Conservation (phyloP, 1,140 invertebrate genomes). For the Drepana arcuata region DNA sequence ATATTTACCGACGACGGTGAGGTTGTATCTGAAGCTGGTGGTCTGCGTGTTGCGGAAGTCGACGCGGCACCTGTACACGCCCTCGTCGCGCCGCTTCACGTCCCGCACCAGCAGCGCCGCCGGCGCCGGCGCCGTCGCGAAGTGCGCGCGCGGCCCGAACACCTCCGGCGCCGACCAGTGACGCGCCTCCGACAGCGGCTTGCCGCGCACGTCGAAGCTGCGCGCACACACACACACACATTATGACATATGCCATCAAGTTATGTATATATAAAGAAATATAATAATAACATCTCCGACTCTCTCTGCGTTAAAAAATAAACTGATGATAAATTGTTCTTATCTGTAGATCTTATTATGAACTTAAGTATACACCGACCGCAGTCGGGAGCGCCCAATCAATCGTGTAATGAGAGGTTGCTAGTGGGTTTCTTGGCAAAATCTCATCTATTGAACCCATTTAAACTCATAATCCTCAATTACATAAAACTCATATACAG, state of each 20-base stretch:
- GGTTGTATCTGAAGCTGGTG: conserved; percentile 88
- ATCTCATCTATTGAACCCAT: too few species aligned
- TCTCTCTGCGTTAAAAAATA: too few species aligned
- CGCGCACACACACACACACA: conserved; percentile 42
- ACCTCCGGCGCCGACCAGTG: conserved; percentile 85
- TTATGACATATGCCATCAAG: background rate
- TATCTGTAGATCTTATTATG: too few species aligned
- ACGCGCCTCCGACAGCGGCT: conserved; percentile 77
- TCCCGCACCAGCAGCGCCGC: conserved; percentile 82
- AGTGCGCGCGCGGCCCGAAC: conserved; percentile 85
- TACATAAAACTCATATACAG: too few species aligned
- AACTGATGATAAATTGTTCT: too few species aligned
- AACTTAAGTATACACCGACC: too few species aligned
- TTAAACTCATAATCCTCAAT: too few species aligned
- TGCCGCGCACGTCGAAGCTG: conserved; percentile 86
- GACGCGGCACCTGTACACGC: conserved; percentile 89
- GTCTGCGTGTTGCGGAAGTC: conserved; percentile 92
- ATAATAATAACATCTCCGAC: too few species aligned
- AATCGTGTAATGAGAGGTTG: too few species aligned
- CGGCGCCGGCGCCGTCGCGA: conserved; percentile 79
- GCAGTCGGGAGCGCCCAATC: too few species aligned
- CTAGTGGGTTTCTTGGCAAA: too few species aligned
- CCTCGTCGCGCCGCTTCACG: conserved; percentile 87
- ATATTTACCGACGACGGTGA: conserved; percentile 89
- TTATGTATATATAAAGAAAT: background rate